Base-by-base conservation (phyloP, 2,113 vertebrate genomes). In the Alligator mississippiensis region DNA sequence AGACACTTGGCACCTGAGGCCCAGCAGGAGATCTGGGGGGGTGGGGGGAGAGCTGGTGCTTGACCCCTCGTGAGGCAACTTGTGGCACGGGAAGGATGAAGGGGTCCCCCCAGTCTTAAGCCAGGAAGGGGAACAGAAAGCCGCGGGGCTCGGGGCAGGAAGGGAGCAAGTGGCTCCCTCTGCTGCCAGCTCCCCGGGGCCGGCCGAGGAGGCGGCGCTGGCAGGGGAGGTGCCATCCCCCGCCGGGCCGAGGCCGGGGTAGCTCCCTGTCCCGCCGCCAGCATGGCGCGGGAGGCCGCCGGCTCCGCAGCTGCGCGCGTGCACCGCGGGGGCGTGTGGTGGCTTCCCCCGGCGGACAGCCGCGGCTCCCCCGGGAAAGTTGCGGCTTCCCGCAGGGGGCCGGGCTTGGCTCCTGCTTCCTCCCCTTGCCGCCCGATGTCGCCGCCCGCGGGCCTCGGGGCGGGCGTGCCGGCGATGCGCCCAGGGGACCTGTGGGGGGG, bases 261-360 rank as follows among this genome's bases (percentile, higher is more conserved):
- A 86, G 84, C 84, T 82, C 84, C 68, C 30, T 15, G 30, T 6
- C 38, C 38, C 64, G 86, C 95, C 92, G 91, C 96, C 96, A 95
- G 94, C 95, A 92, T 60, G 88, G 92, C 87, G 58, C 81, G 91
- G 66, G 68, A 19, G 74, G 30, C 85, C 86, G 90, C 59, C 86
- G 95, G 93, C 60, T 80, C 91, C 72, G 96, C 82, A 97, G 95
- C 97, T 94, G 96, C 91, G 95, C 93, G 95, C 94, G 91, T 66
- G 94, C 90, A 72, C 70, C 62, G 70, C 83, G 6, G 38, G 38
- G 38, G 38, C 38, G 38, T 4, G 38, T 38, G 38, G 5, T 38
- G 38, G 38, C 77, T 38, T 75, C 75, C 62, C 84, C 47, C 77
- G 81, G 95, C 25, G 78, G 34, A 63, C 34, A 55, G 87, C 57